Conservation (phyloP, 1,140 invertebrate genomes). For the Pseudomyrmex flavicornis region DNA sequence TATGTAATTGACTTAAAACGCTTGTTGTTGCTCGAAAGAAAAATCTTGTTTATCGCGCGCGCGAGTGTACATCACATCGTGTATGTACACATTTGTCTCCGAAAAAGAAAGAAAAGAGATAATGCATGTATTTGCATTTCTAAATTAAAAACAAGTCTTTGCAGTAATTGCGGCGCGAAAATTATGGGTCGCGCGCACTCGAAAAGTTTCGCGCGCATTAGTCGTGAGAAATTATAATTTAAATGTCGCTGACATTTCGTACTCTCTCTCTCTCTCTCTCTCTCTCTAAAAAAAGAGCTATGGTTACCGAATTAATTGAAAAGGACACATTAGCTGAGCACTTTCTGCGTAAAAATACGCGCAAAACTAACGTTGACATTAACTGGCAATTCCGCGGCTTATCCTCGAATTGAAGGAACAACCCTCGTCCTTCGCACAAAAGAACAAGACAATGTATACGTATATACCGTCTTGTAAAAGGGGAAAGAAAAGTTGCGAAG, state of each 20-base stretch:
- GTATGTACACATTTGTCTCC: constrained; percentile 2
- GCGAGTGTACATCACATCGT: no score
- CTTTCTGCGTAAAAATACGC: no score
- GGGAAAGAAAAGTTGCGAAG: constrained; percentile 13
- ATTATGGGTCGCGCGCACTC: neutral
- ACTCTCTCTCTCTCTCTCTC: neutral
- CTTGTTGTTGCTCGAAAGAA: neutral
- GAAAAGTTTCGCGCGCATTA: neutral
- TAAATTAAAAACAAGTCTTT: constrained; percentile 35
- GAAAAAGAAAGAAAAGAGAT: neutral
- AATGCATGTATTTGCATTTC: constrained; percentile 26
- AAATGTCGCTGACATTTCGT: neutral
- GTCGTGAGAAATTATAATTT: constrained; percentile 27
- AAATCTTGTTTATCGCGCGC: constrained; percentile 29
- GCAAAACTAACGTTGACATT: neutral
- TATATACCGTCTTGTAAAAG: neutral
- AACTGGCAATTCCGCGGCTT: neutral
- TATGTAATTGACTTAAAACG: constrained; percentile 17
- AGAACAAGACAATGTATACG: neutral
- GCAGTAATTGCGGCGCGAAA: constrained; percentile 28
- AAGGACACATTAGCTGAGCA: no score
- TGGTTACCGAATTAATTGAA: no score
- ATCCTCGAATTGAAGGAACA: neutral
- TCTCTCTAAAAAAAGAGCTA: neutral
- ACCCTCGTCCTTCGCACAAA: no score